Base-by-base conservation (phyloP, 2,797 vertebrate species). In the Catostomus latipinnis region DNA sequence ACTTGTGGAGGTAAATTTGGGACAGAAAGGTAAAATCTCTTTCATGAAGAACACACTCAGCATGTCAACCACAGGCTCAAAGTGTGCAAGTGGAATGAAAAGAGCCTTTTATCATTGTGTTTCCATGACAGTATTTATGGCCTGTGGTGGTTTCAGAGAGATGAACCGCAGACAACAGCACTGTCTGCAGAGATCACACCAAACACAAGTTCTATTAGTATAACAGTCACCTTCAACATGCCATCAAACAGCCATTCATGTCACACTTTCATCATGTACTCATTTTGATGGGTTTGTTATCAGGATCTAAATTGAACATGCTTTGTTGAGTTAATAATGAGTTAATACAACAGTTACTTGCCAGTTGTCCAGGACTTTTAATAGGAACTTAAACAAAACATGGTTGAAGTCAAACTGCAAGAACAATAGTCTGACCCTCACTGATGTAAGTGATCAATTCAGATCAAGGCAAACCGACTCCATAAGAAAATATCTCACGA, bases 11-110 rank as follows among this genome's bases (percentile, higher is more conserved):
- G 81, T 57, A 85, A 85, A 84, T 83, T 34, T 63, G 71, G 83
- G 82, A 88, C 76, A 77, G 50, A 83, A 84, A 88, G 87, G 89
- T 91, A 87, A 88, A 56, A 72, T 79, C 84, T 82, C 88, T 81
- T 90, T 92, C 86, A 90, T 89, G 88, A 87, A 81, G 86, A 83
- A 81, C 86, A 60, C 85, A 75, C 90, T 7, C 90, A 90, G 89
- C 86, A 85, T 81, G 91, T 81, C 85, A 89, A 91, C 90, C 88
- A 90, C 83, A 85, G 79, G 2, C 34, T 34, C 88, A 84, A 65
- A 84, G 85, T 82, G 88, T 60, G 88, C 90, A 91, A 93, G 92
- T 91, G 93, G 82, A 65, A 81, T 87, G 88, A 89, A 90, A 82
- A 86, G 66, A 49, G 78, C 62, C 85, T 88, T 81, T 81, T 12